phyloP scores from a whole-genome alignment of 2,888 invertebrate species.

The Apomyelois bistriatella region DNA sequence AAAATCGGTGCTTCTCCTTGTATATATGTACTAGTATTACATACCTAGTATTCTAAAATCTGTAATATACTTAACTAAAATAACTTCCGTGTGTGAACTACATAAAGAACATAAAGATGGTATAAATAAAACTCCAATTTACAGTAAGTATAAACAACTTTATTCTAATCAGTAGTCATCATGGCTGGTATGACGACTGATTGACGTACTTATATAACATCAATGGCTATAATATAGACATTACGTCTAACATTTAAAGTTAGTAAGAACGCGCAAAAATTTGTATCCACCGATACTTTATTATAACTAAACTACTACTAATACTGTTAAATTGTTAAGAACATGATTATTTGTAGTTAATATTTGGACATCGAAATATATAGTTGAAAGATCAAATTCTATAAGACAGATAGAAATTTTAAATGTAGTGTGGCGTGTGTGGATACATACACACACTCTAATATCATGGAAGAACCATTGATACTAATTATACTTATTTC shows the following conservation, averaged over 20 bases:
- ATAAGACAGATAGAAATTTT: conserved; percentile 21
- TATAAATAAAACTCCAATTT: conserved; percentile 38
- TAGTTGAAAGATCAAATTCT: conserved; percentile 13
- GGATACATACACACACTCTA: conserved; percentile 27
- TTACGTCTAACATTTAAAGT: conserved; percentile 13
- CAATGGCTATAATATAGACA: conserved; percentile 30
- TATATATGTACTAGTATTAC: too few species aligned
- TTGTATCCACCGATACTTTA: neutral
- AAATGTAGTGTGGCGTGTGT: conserved; percentile 32
- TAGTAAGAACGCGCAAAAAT: neutral
- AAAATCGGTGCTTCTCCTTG: too few species aligned
- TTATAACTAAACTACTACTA: neutral
- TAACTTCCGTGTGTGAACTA: too few species aligned
- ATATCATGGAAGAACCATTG: conserved; percentile 33
- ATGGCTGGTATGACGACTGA: conserved; percentile 78
- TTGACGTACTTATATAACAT: conserved; percentile 30
- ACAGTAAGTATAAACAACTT: conserved; percentile 59
- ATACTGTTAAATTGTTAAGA: neutral
- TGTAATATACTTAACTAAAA: too few species aligned
- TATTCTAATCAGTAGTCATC: conserved; percentile 72
- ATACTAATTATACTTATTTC: conserved; percentile 17
- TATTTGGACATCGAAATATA: neutral
- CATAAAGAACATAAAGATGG: too few species aligned
- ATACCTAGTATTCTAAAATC: too few species aligned
- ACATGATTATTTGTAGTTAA: neutral